phyloP scores from a whole-genome alignment of 2,113 vertebrate genomes.

The Serinus canaria region DNA sequence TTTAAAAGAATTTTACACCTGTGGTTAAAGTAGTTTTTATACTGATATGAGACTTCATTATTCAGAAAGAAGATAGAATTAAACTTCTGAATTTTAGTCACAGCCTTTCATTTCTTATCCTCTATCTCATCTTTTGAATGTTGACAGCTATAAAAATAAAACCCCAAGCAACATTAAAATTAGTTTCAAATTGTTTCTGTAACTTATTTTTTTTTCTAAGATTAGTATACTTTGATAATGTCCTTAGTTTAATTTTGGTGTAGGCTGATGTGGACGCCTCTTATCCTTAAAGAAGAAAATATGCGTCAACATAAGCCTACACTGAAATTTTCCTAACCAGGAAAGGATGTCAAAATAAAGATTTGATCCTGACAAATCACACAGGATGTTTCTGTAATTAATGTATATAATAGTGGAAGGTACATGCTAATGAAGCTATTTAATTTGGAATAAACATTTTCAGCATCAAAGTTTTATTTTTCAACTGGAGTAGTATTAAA shows the following conservation, averaged over 20 bases:
- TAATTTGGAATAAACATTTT: neutral
- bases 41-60: neutral
- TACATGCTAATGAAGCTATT: neutral
- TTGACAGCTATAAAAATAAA: neutral
- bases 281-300: neutral
- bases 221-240: neutral
- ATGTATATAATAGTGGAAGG: neutral
- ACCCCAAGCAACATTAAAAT: neutral
- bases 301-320: neutral
- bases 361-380: neutral
- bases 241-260: neutral
- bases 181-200: neutral
- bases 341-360: neutral
- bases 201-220: neutral
- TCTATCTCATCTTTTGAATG: neutral
- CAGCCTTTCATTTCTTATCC: neutral
- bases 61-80: neutral
- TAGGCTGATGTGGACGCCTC: neutral
- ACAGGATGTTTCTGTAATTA: neutral
- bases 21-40: neutral
- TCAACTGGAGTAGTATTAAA: neutral
- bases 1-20: neutral
- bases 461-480: neutral
- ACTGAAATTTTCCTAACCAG: neutral
- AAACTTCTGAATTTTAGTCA: neutral